phyloP scores from a whole-genome alignment of 2,797 vertebrate species.

The Anas acuta region DNA sequence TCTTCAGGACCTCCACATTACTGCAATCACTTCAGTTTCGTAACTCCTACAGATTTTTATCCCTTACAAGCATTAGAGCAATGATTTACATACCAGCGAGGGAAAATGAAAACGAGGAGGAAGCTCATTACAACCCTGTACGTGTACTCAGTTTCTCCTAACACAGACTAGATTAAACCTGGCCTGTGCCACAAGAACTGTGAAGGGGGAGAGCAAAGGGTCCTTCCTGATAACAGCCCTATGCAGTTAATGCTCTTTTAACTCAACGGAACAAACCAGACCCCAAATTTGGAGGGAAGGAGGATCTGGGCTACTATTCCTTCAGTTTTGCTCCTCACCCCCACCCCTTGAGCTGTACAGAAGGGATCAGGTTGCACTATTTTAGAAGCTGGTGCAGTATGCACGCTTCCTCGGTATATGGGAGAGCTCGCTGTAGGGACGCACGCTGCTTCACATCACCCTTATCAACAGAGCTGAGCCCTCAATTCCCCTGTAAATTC shows the following conservation, averaged over 20 bases:
- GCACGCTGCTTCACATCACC: not conserved
- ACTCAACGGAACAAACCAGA: not conserved
- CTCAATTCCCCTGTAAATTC: not conserved
- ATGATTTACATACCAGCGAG: constrained; percentile 49
- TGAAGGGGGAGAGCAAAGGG: not conserved
- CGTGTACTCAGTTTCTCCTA: constrained; percentile 4
- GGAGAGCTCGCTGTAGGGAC: not conserved
- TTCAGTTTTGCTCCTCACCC: constrained; percentile 3
- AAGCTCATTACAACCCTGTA: constrained; percentile 36
- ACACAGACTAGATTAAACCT: not conserved
- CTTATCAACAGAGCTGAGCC: not conserved
- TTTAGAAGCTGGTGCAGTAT: constrained; percentile 46
- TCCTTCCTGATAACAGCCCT: not conserved
- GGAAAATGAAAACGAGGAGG: constrained; percentile 52
- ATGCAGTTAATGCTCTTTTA: not conserved
- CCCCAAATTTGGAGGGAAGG: constrained; percentile 13
- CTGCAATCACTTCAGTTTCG: not conserved
- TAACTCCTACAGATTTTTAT: constrained; percentile 56
- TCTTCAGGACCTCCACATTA: not conserved
- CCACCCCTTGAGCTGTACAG: constrained; percentile 11
- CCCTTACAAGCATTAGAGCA: constrained; percentile 9
- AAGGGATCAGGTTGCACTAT: constrained; percentile 55
- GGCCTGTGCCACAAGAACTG: not conserved
- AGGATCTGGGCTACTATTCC: constrained; percentile 22
- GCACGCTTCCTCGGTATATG: not conserved